These are phyloP conservation scores for Neolamprologus longior DNA, from an alignment of 2,113 vertebrate genomes.

Conservation along the genomic window DNA sequence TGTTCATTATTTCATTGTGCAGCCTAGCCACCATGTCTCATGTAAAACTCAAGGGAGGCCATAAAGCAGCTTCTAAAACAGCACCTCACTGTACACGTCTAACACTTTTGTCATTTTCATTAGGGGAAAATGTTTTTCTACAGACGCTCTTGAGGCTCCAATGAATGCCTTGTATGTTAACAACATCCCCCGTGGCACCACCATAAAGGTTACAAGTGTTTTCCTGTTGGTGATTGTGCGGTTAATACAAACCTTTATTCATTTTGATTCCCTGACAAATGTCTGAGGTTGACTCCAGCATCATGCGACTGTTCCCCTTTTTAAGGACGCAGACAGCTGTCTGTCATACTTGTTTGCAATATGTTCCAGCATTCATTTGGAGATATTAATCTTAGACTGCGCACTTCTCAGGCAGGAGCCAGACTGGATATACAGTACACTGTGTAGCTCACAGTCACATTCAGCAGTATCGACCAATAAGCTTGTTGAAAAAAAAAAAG, in stretches of 20 bases:
- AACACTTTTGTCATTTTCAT: constrained; percentile 57
- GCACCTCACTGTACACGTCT: constrained; percentile 32
- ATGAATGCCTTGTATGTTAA: constrained; percentile 50
- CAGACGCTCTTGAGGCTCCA: background rate
- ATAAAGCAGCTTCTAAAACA: constrained; percentile 52
- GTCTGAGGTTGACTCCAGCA: background rate
- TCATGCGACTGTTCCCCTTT: background rate
- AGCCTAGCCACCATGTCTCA: constrained; percentile 9
- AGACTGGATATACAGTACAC: background rate
- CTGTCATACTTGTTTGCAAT: background rate
- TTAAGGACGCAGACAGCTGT: background rate
- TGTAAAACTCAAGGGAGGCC: constrained; percentile 24
- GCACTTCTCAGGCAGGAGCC: background rate
- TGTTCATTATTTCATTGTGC: constrained; percentile 36
- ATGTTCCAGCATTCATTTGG: background rate
- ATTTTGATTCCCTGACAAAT: constrained; percentile 34
- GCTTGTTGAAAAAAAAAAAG: background rate
- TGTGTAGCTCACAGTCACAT: background rate
- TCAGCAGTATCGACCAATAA: background rate
- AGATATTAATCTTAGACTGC: background rate
- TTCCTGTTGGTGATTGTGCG: background rate
- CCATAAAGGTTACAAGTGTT: constrained; percentile 56
- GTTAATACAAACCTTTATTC: constrained; percentile 45
- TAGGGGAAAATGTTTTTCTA: constrained; percentile 31
- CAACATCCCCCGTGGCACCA: background rate